Conservation (phyloP, 2,888 invertebrate genomes). For the Caenorhabditis sinica region DNA sequence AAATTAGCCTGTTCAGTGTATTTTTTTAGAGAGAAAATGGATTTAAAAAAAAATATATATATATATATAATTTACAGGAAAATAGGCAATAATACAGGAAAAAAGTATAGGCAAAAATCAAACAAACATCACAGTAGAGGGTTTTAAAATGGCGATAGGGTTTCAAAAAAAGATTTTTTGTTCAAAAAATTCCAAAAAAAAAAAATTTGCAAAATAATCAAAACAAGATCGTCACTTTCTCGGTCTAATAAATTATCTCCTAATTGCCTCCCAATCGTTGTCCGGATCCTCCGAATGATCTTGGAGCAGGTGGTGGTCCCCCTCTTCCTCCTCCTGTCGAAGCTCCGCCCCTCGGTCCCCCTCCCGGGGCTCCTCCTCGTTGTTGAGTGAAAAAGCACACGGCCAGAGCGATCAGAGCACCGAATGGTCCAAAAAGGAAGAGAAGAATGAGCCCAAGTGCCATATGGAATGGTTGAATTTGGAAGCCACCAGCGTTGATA, state of each 20-base stretch:
- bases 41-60: background rate
- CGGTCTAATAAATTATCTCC: background rate
- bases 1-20: constrained; percentile 38
- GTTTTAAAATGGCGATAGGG: constrained; percentile 8
- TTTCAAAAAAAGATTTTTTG: background rate
- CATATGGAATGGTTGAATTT: constrained; percentile 66
- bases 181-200: too few species aligned
- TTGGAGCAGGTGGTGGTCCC: constrained; percentile 21
- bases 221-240: constrained; percentile 36
- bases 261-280: constrained; percentile 66
- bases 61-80: background rate
- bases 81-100: background rate
- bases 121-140: constrained; percentile 42
- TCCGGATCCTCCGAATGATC: constrained; percentile 64
- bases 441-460: constrained; percentile 51
- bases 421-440: constrained; percentile 69
- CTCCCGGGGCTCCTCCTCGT: constrained; percentile 1
- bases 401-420: constrained; percentile 53
- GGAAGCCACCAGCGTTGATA: constrained; percentile 53
- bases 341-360: constrained; percentile 19
- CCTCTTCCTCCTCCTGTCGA: background rate
- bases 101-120: background rate
- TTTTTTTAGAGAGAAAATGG: background rate
- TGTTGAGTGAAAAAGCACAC: constrained; percentile 64
- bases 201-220: background rate